phyloP scores from a whole-genome alignment of 2,113 vertebrate species.

The Silurus glanis region DNA sequence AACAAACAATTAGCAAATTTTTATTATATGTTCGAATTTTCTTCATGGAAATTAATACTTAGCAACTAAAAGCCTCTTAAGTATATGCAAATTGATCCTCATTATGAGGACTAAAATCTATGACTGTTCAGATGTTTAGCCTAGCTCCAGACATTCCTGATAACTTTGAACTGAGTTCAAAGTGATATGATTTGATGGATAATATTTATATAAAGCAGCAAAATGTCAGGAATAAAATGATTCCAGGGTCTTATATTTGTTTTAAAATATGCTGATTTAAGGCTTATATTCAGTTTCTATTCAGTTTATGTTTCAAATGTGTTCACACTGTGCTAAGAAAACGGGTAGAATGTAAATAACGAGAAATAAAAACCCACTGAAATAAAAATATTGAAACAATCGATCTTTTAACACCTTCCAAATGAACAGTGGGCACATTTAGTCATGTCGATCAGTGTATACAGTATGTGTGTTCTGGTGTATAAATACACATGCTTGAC shows the following conservation, averaged over 20 bases:
- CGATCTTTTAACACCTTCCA: neutral
- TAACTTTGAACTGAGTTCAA: neutral
- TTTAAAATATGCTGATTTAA: neutral
- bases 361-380: neutral
- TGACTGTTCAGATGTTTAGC: neutral
- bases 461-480: neutral
- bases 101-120: neutral
- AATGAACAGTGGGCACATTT: too few relatives aligned
- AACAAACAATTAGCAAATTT: too few relatives aligned
- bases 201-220: neutral
- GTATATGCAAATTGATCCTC: neutral
- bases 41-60: neutral
- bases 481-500: conserved; percentile 24
- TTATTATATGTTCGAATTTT: too few relatives aligned
- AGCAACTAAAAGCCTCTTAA: neutral
- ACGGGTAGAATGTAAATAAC: neutral
- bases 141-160: neutral
- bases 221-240: neutral
- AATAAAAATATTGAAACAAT: neutral
- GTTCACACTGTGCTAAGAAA: neutral
- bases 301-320: neutral
- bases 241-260: neutral
- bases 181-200: neutral
- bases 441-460: neutral
- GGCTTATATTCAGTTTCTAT: neutral